Evolutionary conservation across 2,797 vertebrate genomes (phyloP).

Genomic region (Gymnopithys bicolor): DNA sequence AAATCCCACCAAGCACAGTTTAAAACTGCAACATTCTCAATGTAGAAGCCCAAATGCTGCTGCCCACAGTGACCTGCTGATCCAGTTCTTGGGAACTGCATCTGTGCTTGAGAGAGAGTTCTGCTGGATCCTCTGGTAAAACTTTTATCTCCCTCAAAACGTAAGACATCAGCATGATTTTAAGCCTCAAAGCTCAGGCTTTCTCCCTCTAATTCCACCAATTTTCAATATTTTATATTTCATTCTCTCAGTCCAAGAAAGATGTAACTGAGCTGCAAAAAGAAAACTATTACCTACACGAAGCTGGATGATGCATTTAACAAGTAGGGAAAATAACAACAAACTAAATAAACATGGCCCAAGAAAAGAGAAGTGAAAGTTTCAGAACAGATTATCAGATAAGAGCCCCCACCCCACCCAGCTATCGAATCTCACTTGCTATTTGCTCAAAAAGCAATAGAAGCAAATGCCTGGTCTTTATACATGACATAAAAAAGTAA

Average conservation of each 20-base stretch:
- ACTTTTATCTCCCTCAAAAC: not conserved
- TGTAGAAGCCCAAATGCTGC: not conserved
- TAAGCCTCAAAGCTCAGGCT: not conserved
- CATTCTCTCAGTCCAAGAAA: not conserved
- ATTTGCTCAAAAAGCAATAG: not conserved
- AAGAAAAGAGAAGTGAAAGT: not conserved
- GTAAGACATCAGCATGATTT: not conserved
- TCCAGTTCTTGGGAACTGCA: not conserved
- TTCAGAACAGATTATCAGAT: not conserved
- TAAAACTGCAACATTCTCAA: not conserved
- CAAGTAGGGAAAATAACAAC: not conserved
- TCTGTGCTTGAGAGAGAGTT: not conserved
- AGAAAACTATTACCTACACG: not conserved
- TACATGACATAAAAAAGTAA: not conserved
- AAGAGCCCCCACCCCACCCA: not conserved
- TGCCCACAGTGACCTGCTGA: not conserved
- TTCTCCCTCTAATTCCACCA: not conserved
- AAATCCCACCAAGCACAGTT: not conserved
- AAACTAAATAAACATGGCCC: not conserved
- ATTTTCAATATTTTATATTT: not conserved
- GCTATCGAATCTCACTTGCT: accelerated
- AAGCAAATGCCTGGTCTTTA: not conserved
- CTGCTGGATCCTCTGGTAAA: not conserved
- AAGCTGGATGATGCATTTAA: not conserved
- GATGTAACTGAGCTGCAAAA: not conserved